A percentile compares a stretch with the other conserved stretches of the same genome.
These are phyloP conservation scores for Muscicapa striata DNA, from an alignment of 2,797 vertebrate species.

Conservation along the genomic window DNA sequence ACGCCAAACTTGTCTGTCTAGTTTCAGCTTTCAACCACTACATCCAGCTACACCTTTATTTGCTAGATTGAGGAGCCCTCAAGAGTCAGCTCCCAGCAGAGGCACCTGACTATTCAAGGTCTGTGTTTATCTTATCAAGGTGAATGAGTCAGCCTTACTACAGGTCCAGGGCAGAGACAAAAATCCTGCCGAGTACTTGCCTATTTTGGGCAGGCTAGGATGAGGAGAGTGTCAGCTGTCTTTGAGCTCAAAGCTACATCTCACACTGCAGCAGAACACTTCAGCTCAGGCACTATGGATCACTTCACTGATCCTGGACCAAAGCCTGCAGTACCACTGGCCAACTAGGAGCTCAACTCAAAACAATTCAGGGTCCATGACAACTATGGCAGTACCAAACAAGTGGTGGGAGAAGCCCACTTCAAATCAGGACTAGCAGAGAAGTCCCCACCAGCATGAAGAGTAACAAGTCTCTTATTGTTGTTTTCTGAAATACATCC, in stretches of 20 bases:
- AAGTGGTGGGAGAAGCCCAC: background rate
- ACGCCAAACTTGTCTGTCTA: slow-evolving; percentile 27
- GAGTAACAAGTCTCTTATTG: background rate
- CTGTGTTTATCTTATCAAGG: slow-evolving; percentile 49
- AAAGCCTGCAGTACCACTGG: background rate
- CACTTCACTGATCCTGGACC: background rate
- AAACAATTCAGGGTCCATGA: background rate
- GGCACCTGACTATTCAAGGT: background rate
- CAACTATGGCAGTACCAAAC: background rate
- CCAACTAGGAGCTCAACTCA: background rate
- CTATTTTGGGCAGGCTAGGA: background rate
- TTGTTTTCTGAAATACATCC: background rate
- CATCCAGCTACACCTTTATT: slow-evolving; percentile 64
- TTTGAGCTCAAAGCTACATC: background rate
- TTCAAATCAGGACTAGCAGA: background rate
- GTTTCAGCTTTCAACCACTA: slow-evolving; percentile 54
- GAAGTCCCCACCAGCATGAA: background rate
- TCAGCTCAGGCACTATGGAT: background rate
- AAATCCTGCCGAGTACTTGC: background rate
- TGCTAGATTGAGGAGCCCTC: slow-evolving; percentile 49
- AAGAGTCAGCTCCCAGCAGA: slow-evolving; percentile 46
- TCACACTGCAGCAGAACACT: background rate
- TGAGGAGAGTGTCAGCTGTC: background rate
- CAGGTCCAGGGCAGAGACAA: background rate
- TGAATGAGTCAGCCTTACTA: slow-evolving; percentile 52